Base-by-base conservation (phyloP, 2,888 invertebrate species). In the Brachyptera putata region DNA sequence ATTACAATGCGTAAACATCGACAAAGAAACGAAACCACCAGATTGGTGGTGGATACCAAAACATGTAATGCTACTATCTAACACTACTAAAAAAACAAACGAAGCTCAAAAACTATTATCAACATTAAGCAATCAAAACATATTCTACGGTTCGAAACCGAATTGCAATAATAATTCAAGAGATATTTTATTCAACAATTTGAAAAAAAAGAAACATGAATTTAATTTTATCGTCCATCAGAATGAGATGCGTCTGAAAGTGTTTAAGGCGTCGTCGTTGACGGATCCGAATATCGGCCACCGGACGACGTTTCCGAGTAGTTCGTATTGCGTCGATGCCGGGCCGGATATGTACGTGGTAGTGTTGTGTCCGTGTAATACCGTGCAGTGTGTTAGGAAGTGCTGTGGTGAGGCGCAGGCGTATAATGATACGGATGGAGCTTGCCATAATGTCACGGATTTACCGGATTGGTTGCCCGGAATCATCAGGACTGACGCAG, bases 31-130 rank as follows among this genome's bases (percentile, higher is more conserved):
- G 3, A 53, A 53, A 13, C 30, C 11, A 3, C 18, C 30, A 5
- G 46, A 46, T 22, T 53, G 30, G 22, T 53, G 53, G 53, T 53
- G 53, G 53, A 34, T 53, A 7, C 53, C 53, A 4, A 53, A 53
- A 30, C 22, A 53, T 24, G 46, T 46, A 9, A 21, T 53, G 22
- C 11, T 18, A 1, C 18, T 13, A 2, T 34, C 30, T 3, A 53
- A 36, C 34, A 14, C 18, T 11, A 43, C 18, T 9, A 53, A 21
- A 53, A 46, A 46, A 18, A 21, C 24, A 21, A 46, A 24, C 24
- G 46, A 46, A 9, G 46, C 24, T 14, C 46, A 46, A 13, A 46
- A 46, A 46, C 22, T 46, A 4, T 21, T 24, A 3, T 21, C 18
- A 13, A 21, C 46, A 22, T 21, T 46, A 7, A 24, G 46, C 34